Percentiles rank a stretch among this genome's conserved stretches.
Conservation (phyloP, 1,140 invertebrate species). For the Aphaenogaster floridana region DNA sequence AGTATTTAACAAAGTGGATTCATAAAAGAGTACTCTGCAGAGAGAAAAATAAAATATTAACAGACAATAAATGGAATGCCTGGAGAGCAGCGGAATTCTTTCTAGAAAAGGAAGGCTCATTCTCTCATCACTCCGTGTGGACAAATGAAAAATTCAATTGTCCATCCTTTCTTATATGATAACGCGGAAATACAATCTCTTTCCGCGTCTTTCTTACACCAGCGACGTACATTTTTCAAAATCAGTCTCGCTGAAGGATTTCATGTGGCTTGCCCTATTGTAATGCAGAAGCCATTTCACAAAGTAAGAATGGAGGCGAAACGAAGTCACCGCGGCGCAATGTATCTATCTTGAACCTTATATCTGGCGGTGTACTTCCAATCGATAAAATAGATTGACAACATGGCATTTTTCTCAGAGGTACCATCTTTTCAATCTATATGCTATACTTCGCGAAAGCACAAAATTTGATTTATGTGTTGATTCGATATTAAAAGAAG, state of each 20-base stretch:
- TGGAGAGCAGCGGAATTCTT: conserved; percentile 12
- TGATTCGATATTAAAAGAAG: conserved; percentile 48
- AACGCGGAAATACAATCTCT: conserved; percentile 72
- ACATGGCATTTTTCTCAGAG: conserved; percentile 41
- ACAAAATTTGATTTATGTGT: conserved; percentile 43
- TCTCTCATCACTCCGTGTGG: conserved; percentile 16
- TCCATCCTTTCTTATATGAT: conserved; percentile 76
- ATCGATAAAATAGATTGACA: conserved; percentile 65
- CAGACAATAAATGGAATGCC: conserved; percentile 12
- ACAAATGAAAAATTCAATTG: conserved; percentile 80
- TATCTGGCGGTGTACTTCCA: conserved; percentile 29
- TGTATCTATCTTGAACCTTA: conserved; percentile 51
- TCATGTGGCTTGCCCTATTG: conserved; percentile 34
- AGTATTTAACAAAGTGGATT: conserved; percentile 51
- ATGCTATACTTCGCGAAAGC: background rate
- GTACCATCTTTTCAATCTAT: conserved; percentile 22
- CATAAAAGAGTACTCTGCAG: conserved; percentile 7
- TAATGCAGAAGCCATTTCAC: conserved; percentile 60
- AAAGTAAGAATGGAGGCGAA: conserved; percentile 51
- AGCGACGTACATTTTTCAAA: conserved; percentile 67
- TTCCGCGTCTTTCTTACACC: conserved; percentile 13
- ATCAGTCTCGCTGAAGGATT: conserved; percentile 57
- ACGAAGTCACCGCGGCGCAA: conserved; percentile 54
- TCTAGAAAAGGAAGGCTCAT: conserved; percentile 35
- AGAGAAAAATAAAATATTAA: conserved; percentile 47